These are phyloP conservation scores for Oreortyx pictus DNA, from an alignment of 2,797 vertebrate species.

Conservation along the genomic window DNA sequence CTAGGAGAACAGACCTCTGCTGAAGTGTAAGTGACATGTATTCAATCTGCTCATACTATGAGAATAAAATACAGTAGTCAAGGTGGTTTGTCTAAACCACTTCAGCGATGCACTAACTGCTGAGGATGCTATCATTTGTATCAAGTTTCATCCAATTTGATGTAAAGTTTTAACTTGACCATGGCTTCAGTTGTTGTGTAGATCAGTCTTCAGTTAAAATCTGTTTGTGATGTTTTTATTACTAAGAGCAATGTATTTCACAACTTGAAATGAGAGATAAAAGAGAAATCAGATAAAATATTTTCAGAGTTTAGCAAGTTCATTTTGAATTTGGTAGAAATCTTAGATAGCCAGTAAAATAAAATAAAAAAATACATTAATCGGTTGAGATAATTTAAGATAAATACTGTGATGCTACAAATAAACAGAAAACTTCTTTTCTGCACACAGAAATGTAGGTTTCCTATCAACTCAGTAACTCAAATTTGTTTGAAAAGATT, in stretches of 20 bases:
- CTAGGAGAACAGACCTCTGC: neutral
- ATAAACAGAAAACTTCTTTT: neutral
- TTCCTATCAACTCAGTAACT: neutral
- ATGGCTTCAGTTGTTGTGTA: neutral
- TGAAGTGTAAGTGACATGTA: neutral
- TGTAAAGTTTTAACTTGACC: neutral
- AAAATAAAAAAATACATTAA: neutral
- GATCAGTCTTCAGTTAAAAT: slow-evolving; percentile 32
- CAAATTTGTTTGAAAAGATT: neutral
- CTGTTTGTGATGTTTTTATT: slow-evolving; percentile 2
- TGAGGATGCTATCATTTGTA: neutral
- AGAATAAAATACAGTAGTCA: neutral
- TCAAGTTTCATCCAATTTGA: neutral
- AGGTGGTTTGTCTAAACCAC: neutral
- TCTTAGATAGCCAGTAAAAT: neutral
- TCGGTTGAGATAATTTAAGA: neutral
- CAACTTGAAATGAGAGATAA: neutral
- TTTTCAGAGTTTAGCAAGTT: slow-evolving; percentile 1
- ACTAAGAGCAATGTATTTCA: slow-evolving; percentile 34
- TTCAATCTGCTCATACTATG: neutral
- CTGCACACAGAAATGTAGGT: neutral
- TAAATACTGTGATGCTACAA: neutral
- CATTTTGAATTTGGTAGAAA: neutral
- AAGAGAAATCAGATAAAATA: slow-evolving; percentile 17
- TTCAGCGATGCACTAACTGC: neutral